phyloP scores from a whole-genome alignment of 2,113 vertebrate species.

The Erpornis zantholeuca region DNA sequence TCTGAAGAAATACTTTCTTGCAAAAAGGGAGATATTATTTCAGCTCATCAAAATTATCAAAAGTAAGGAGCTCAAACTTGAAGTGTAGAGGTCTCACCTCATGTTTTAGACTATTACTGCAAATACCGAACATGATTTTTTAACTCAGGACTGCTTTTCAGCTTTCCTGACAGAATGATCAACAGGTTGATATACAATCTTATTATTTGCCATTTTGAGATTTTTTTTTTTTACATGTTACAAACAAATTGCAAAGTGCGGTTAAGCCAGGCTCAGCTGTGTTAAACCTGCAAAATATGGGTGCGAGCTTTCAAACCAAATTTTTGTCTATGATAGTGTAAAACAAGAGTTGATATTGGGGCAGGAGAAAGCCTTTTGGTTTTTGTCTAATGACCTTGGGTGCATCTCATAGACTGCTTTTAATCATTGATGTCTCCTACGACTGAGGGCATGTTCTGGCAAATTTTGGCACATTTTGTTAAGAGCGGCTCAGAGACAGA shows the following conservation, averaged over 20 bases:
- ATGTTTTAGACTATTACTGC: slow-evolving; percentile 19
- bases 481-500: neutral
- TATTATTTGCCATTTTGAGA: neutral
- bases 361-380: neutral
- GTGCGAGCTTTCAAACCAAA: neutral
- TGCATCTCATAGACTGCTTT: neutral
- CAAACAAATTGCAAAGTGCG: neutral
- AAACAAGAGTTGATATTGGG: neutral
- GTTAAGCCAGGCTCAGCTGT: neutral
- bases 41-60: slow-evolving; percentile 56
- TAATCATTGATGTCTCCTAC: neutral
- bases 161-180: slow-evolving; percentile 42
- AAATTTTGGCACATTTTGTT: neutral
- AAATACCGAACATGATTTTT: neutral
- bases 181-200: slow-evolving; percentile 69
- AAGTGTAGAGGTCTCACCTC: neutral
- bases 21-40: slow-evolving; percentile 31
- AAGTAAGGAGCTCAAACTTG: slow-evolving; percentile 26
- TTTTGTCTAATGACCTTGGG: neutral
- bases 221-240: neutral
- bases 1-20: slow-evolving; percentile 39
- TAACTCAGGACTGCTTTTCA: neutral
- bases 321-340: neutral
- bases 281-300: neutral
- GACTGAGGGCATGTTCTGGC: neutral